Evolutionary conservation across 2,888 invertebrate species (phyloP).

Genomic region (Agriotes lineatus): DNA sequence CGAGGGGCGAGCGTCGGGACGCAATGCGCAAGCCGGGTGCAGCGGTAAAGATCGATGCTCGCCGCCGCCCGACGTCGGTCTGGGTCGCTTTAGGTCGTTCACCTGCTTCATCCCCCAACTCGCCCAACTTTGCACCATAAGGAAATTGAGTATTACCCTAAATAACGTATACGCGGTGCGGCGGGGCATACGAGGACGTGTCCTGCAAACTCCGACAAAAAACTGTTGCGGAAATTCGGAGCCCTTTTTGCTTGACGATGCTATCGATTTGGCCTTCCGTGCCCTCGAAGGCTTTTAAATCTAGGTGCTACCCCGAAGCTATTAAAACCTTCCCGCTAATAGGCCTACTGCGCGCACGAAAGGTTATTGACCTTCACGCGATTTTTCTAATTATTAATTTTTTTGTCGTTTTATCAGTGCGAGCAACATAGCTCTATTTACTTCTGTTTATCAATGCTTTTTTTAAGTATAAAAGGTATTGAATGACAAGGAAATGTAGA

Average conservation of each 20-base stretch:
- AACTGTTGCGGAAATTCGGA: constrained; percentile 35
- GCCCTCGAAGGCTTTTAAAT: background rate
- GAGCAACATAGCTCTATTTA: no score
- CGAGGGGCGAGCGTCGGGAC: constrained; percentile 46
- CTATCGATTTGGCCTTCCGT: constrained; percentile 31
- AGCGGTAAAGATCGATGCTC: constrained; percentile 60
- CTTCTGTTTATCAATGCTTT: no score
- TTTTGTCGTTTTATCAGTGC: no score
- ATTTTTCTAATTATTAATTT: background rate
- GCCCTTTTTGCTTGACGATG: constrained; percentile 15
- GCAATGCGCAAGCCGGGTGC: constrained; percentile 61
- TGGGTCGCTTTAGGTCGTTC: constrained; percentile 65
- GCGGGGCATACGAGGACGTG: constrained; percentile 19
- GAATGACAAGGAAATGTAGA: no score
- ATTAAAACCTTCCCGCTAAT: background rate
- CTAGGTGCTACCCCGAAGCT: background rate
- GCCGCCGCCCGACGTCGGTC: constrained; percentile 63
- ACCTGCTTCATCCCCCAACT: constrained; percentile 59
- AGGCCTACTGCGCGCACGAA: background rate
- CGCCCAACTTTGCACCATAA: constrained; percentile 45
- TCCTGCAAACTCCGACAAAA: constrained; percentile 24
- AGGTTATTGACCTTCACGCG: constrained; percentile 2
- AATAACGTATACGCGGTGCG: constrained; percentile 41
- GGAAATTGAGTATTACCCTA: constrained; percentile 46
- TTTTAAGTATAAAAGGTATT: no score